Base-by-base conservation (phyloP, 1,140 invertebrate genomes). In the Drosophila athabasca region DNA sequence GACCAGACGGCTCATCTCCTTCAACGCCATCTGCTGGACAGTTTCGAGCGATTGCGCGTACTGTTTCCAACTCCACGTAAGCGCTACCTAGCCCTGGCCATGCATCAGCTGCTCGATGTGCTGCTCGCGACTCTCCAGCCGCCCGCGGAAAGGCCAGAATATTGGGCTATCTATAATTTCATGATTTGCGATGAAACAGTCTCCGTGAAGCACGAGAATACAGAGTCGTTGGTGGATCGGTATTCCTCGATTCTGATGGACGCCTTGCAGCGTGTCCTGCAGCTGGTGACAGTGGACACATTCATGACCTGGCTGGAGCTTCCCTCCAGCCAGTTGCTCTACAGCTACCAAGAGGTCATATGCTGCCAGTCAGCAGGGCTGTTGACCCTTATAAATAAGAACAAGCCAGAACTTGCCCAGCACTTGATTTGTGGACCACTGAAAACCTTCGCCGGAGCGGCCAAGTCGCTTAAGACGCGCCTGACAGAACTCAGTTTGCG, bases 241-340 rank as follows among this genome's bases (percentile, higher is more conserved):
- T 72, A 35, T n/a, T 62, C 61, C 43, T 13, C 13, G 0, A 57
- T 78, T 1, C 11, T 83, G 0, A 11, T 91, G 52, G 79, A 90
- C 48, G 54, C 62, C 1, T n/a, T 91, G 31, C 79, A 91, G 59
- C 58, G 73, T 0, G 43, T 82, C 19, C 51, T 91, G 7, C 62
- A 78, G 49, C n/a, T 54, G 1, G 60, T 91, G 1, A 76, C 76
- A 24, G 68, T 91, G 5, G 72, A 80, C 17, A 61, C 62, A 2
- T 91, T 75, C 26, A 77, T 91, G 76, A 24, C 62, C 29, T 91
- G 90, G 90, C 54, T 74, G 11, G 90, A 90, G 31, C 8, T 87
- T 8, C 50, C 55, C 22, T 73, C 67, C 62, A 22, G 58, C 6
- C 9, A 19, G 15, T 9, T 62, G 4, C 41, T 79, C 8, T 66